These are phyloP conservation scores for Glaucomys volans DNA, from an alignment of 2,113 vertebrate species.

Conservation along the genomic window DNA sequence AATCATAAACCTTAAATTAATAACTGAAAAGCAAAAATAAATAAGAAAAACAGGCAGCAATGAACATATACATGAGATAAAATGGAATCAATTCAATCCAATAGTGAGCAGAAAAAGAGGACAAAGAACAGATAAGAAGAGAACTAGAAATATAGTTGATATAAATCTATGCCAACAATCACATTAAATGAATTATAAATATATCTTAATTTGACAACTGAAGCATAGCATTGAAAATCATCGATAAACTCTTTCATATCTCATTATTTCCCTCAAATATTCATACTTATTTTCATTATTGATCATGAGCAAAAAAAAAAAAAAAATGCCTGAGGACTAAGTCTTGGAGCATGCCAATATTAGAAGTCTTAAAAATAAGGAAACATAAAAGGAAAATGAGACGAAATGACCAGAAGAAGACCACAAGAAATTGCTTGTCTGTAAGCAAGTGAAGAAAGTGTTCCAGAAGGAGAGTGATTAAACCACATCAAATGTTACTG, in stretches of 20 bases:
- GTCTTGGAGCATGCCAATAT: not conserved
- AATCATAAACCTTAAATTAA: not conserved
- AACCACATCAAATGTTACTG: constrained; percentile 16
- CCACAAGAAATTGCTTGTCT: constrained; percentile 13
- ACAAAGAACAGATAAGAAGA: not conserved
- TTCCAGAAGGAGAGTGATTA: constrained; percentile 48
- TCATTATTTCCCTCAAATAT: constrained; percentile 24
- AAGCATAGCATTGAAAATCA: not conserved
- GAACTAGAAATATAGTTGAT: not conserved
- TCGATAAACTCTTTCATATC: not conserved
- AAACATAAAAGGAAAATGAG: constrained; percentile 39
- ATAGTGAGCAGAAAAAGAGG: not conserved
- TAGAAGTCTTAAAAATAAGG: not conserved
- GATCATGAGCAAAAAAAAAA: constrained; percentile 7
- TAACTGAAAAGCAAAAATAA: not conserved
- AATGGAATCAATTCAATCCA: not conserved
- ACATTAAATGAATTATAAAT: not conserved
- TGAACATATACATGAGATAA: not conserved
- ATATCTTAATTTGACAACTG: not conserved
- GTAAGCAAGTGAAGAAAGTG: constrained; percentile 10
- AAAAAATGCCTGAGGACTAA: not conserved
- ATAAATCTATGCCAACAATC: not conserved
- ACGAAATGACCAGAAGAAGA: constrained; percentile 28
- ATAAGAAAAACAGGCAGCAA: not conserved
- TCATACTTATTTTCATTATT: not conserved